These are phyloP conservation scores for Drosophila tripunctata DNA, from an alignment of 2,888 invertebrate species.

Conservation along the genomic window DNA sequence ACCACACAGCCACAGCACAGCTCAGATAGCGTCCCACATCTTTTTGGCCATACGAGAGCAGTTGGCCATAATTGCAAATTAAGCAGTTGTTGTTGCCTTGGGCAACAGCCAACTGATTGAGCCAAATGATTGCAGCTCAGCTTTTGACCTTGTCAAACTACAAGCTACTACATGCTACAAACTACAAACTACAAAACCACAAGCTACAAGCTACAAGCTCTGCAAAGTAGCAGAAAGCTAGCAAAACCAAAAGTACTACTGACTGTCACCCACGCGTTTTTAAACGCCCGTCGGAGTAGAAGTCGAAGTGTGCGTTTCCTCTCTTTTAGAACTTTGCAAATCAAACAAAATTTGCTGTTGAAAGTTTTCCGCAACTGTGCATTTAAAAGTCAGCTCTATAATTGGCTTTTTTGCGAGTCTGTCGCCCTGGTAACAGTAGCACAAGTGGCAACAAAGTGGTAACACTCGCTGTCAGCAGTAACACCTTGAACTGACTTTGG, in stretches of 20 bases:
- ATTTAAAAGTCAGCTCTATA: conserved; percentile 17
- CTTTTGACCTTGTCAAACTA: conserved; percentile 14
- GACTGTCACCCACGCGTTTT: conserved; percentile 37
- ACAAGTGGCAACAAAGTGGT: background rate
- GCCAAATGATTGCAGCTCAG: conserved; percentile 59
- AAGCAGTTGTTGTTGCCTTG: conserved; percentile 61
- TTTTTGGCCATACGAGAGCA: conserved; percentile 20
- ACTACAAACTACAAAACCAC: too few species aligned
- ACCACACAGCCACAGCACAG: too few species aligned
- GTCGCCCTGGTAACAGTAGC: conserved; percentile 26
- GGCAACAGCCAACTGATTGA: conserved; percentile 57
- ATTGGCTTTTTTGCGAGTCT: conserved; percentile 20
- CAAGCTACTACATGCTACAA: too few species aligned
- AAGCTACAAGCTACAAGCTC: too few species aligned
- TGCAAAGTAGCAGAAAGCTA: too few species aligned
- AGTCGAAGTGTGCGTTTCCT: background rate
- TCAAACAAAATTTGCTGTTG: conserved; percentile 3
- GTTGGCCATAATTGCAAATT: conserved; percentile 76
- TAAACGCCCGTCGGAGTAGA: conserved; percentile 9
- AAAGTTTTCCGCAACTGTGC: conserved; percentile 10
- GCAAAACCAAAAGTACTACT: background rate
- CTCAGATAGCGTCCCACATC: conserved; percentile 61
- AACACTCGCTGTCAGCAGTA: background rate
- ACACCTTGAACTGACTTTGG: conserved; percentile 45
- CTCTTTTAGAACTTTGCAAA: conserved; percentile 46